Evolutionary conservation across 2,113 vertebrate species (phyloP).

Genomic region (Trogon melanurus): DNA sequence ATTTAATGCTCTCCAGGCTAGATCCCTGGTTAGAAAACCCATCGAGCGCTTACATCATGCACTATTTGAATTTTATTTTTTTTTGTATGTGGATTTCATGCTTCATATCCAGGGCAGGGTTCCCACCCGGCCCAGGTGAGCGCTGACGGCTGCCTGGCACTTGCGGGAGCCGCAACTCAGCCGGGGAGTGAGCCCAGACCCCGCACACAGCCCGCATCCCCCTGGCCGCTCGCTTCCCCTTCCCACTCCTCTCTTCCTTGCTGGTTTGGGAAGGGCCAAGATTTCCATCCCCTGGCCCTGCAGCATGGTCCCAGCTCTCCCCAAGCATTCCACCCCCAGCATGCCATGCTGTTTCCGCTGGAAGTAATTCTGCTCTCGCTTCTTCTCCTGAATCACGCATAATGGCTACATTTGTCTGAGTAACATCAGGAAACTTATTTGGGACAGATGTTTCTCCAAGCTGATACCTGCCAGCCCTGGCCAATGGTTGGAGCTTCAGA

Average conservation of each 20-base stretch:
- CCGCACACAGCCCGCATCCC: accelerated
- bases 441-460: not conserved
- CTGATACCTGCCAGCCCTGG: not conserved
- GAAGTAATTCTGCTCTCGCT: not conserved
- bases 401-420: not conserved
- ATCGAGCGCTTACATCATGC: not conserved
- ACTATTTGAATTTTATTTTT: not conserved
- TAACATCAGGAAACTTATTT: not conserved
- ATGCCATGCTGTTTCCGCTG: not conserved
- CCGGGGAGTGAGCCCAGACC: not conserved
- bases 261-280: not conserved
- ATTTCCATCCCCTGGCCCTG: not conserved
- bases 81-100: not conserved
- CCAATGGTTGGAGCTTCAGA: not conserved
- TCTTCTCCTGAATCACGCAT: not conserved
- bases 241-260: not conserved
- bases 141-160: accelerated
- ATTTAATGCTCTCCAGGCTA: not conserved
- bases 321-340: not conserved
- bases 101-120: not conserved
- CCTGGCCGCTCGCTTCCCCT: not conserved
- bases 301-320: not conserved
- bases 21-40: not conserved
- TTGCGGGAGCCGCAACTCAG: not conserved
- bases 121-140: not conserved